phyloP scores from a whole-genome alignment of 2,113 vertebrate species.

The Dicrurus megarhynchus region DNA sequence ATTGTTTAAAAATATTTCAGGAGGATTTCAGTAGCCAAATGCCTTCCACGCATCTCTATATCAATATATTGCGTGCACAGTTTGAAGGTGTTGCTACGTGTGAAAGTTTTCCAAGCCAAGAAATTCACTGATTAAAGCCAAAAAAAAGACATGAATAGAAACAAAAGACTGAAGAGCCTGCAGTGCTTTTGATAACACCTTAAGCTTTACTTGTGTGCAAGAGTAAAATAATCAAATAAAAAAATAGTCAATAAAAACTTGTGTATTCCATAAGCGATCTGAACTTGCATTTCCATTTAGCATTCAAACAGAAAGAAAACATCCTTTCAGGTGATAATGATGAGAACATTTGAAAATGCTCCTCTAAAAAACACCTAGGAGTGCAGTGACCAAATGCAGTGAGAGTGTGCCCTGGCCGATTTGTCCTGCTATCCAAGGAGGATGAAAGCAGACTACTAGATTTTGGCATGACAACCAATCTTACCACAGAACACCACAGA shows the following conservation, averaged over 20 bases:
- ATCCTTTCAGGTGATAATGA: not conserved
- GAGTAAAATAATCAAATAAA: not conserved
- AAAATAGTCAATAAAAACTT: not conserved
- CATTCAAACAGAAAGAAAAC: not conserved
- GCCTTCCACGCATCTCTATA: not conserved
- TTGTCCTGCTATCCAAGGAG: not conserved
- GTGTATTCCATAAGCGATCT: not conserved
- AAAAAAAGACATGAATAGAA: not conserved
- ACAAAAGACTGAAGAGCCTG: not conserved
- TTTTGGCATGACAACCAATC: not conserved
- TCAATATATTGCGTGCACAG: not conserved
- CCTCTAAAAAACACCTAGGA: not conserved
- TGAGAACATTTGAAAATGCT: not conserved
- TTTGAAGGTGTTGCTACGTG: not conserved
- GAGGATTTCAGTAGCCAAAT: not conserved
- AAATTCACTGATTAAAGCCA: not conserved
- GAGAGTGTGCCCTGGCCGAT: not conserved
- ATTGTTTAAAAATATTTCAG: not conserved
- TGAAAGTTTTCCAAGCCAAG: not conserved
- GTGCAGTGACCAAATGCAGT: not conserved
- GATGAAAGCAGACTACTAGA: not conserved
- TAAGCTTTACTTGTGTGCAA: not conserved
- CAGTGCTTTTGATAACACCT: not conserved
- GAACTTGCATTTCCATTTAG: not conserved
- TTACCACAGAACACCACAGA: slow-evolving; percentile 4